Percentiles rank a stretch among this genome's conserved stretches.
Conservation (phyloP, 2,888 invertebrate genomes). For the Mechanitis messenoides region DNA sequence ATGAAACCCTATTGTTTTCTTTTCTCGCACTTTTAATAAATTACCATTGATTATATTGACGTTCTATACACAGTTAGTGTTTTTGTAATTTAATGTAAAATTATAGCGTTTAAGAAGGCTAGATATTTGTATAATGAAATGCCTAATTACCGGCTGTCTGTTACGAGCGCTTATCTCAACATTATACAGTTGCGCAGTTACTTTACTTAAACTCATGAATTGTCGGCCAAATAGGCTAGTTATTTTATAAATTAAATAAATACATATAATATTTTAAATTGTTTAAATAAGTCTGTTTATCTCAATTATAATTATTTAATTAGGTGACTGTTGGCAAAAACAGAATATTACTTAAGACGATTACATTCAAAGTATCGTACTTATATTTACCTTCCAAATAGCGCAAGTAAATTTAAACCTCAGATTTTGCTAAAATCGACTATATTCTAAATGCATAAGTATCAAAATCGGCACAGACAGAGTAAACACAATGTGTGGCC, state of each 20-base stretch:
- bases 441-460: conserved; percentile 3
- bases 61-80: not conserved
- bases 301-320: not conserved
- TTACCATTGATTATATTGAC: conserved; percentile 3
- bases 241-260: too few relatives aligned
- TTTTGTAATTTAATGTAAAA: not conserved
- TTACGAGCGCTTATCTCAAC: not conserved
- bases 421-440: conserved; percentile 1
- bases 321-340: not conserved
- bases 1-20: conserved; percentile 49
- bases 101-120: not conserved
- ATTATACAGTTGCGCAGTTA: not conserved
- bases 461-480: conserved; percentile 3
- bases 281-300: not conserved
- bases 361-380: conserved; percentile 9
- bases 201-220: not conserved
- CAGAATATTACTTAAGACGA: conserved; percentile 10
- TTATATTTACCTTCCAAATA: conserved; percentile 8
- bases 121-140: not conserved
- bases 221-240: too few relatives aligned
- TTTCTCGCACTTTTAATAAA: conserved; percentile 34
- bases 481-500: conserved; percentile 7
- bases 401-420: conserved; percentile 2
- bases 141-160: not conserved
- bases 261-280: too few relatives aligned